Conservation (phyloP, 2,113 vertebrate genomes). For the Anguilla japonica region DNA sequence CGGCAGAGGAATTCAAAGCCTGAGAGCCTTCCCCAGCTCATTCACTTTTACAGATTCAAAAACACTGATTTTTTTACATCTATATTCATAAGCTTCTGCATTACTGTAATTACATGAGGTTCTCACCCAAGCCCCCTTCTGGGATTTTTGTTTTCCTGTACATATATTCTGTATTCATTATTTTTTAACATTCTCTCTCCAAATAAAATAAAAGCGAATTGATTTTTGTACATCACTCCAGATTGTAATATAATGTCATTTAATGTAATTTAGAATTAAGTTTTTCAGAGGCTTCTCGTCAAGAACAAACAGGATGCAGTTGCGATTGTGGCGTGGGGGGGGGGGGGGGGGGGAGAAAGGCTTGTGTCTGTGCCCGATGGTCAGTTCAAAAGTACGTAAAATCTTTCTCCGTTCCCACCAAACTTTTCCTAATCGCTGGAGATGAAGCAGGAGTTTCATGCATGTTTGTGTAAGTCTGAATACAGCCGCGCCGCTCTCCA, state of each 20-base stretch:
- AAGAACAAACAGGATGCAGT: conserved; percentile 39
- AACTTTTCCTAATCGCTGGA: conserved; percentile 20
- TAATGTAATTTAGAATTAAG: too few species aligned
- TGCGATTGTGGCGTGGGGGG: conserved; percentile 66
- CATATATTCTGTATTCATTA: too few species aligned
- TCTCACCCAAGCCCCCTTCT: too few species aligned
- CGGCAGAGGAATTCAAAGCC: conserved; percentile 46
- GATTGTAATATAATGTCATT: neutral
- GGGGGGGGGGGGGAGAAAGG: conserved; percentile 61
- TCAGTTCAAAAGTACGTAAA: conserved; percentile 66
- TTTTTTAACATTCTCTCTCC: too few species aligned
- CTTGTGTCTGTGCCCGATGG: conserved; percentile 65
- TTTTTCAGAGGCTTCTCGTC: conserved; percentile 42
- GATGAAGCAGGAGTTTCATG: neutral
- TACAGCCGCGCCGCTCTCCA: neutral
- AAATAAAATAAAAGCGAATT: too few species aligned
- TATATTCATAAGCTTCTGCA: too few species aligned
- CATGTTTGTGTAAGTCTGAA: neutral
- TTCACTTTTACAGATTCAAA: conserved; percentile 44
- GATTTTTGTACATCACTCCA: too few species aligned
- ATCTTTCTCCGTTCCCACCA: conserved; percentile 59
- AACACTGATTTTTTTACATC: too few species aligned
- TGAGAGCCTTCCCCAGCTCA: conserved; percentile 22
- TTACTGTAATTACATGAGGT: too few species aligned
- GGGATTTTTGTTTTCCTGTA: too few species aligned